phyloP scores from a whole-genome alignment of 2,888 invertebrate genomes.

The Deroplatys truncata region DNA sequence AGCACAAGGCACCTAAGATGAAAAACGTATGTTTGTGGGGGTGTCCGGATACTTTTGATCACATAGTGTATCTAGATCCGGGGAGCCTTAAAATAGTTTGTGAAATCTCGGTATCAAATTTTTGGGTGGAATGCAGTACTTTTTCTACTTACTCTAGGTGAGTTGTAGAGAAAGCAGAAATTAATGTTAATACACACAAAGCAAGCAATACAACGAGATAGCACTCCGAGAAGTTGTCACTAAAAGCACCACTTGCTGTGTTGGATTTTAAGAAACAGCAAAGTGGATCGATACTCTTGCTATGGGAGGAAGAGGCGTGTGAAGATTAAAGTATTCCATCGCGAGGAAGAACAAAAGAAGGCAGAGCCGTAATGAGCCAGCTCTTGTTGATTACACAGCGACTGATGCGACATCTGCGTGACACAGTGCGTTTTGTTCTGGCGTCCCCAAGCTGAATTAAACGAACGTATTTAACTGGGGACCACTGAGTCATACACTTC shows the following conservation, averaged over 20 bases:
- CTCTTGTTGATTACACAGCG: neutral
- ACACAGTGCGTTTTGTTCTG: neutral
- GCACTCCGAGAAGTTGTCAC: neutral
- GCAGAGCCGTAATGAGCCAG: neutral
- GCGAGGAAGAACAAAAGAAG: neutral
- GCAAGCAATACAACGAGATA: too few relatives aligned
- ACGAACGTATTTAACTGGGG: neutral
- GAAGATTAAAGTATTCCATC: neutral
- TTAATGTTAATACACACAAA: too few relatives aligned
- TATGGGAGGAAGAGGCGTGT: neutral
- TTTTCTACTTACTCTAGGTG: too few relatives aligned
- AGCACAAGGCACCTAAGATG: too few relatives aligned
- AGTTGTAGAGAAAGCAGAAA: too few relatives aligned
- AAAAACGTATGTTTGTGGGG: too few relatives aligned
- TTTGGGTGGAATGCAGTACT: too few relatives aligned
- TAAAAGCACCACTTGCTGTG: neutral
- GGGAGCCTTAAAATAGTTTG: too few relatives aligned
- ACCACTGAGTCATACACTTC: too few relatives aligned
- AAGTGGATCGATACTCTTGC: neutral
- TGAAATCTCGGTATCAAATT: too few relatives aligned
- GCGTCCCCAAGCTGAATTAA: neutral
- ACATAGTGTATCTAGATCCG: too few relatives aligned
- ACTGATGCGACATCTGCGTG: neutral
- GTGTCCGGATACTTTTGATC: too few relatives aligned
- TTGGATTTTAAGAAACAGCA: neutral